Conservation (phyloP, 1,140 invertebrate genomes). For the Oryctes rhinoceros region DNA sequence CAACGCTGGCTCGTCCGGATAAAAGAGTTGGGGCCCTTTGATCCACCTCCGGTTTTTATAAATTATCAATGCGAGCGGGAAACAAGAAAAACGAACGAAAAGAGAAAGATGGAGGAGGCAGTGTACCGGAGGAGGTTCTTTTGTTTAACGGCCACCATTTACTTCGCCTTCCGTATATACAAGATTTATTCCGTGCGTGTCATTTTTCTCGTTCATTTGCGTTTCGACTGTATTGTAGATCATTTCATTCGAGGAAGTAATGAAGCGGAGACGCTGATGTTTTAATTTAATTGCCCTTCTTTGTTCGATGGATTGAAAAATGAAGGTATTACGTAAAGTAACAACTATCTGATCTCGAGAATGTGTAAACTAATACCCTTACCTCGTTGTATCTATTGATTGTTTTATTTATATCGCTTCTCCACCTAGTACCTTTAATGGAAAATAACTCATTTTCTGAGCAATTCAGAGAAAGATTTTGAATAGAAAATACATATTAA, state of each 20-base stretch:
- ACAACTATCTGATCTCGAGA: no score
- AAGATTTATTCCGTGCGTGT: constrained; percentile 11
- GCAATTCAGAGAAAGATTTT: no score
- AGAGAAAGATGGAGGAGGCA: background rate
- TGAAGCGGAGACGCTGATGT: background rate
- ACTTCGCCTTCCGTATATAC: constrained; percentile 7
- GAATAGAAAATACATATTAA: no score
- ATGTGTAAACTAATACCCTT: no score
- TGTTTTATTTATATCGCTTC: no score
- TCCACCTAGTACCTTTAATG: no score
- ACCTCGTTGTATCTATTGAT: no score
- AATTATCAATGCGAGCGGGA: constrained; percentile 20
- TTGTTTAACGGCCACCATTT: background rate
- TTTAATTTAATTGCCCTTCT: background rate
- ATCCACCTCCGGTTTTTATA: constrained; percentile 24
- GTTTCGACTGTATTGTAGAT: background rate
- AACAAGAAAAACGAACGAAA: background rate
- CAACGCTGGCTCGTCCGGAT: background rate
- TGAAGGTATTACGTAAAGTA: no score
- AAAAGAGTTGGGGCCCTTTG: constrained; percentile 30
- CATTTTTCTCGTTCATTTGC: constrained; percentile 7
- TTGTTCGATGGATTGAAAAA: no score
- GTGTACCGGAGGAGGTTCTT: constrained; percentile 26
- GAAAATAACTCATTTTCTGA: no score
- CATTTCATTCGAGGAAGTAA: background rate